Percentiles rank a stretch among this genome's conserved stretches.
Evolutionary conservation across 2,113 vertebrate genomes (phyloP).

Genomic region (Narcine bancroftii): DNA sequence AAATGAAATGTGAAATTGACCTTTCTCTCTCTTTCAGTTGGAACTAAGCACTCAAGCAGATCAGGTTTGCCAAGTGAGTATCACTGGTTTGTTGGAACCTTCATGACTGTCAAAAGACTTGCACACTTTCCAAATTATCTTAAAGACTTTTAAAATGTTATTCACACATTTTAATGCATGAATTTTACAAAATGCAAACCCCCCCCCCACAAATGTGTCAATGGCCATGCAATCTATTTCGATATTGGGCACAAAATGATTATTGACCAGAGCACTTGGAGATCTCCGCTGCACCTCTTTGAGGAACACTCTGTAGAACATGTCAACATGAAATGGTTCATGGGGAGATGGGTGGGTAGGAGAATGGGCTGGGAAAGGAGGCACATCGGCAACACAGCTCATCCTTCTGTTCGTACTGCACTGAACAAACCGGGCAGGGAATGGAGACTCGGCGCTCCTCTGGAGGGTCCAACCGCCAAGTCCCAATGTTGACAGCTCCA

Average conservation of each 20-base stretch:
- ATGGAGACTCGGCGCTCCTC: no score
- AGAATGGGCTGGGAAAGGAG: no score
- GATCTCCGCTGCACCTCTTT: neutral
- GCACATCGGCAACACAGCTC: neutral
- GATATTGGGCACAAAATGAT: neutral
- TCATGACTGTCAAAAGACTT: neutral
- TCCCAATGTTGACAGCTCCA: no score
- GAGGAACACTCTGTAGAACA: neutral
- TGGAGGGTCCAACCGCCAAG: no score
- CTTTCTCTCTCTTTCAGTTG: neutral
- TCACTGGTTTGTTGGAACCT: neutral
- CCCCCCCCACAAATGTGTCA: neutral
- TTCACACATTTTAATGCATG: neutral
- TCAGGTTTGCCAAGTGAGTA: slow-evolving; percentile 9
- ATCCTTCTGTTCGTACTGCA: neutral
- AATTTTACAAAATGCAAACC: neutral
- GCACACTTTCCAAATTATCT: neutral
- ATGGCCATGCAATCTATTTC: neutral
- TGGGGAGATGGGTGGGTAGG: neutral
- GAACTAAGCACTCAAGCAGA: neutral
- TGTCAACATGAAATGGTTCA: neutral
- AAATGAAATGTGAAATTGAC: neutral
- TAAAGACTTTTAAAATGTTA: neutral
- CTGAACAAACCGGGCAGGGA: no score
- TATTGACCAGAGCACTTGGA: neutral